Base-by-base conservation (phyloP, 2,797 vertebrate species). In the Pogonophryne albipinna region DNA sequence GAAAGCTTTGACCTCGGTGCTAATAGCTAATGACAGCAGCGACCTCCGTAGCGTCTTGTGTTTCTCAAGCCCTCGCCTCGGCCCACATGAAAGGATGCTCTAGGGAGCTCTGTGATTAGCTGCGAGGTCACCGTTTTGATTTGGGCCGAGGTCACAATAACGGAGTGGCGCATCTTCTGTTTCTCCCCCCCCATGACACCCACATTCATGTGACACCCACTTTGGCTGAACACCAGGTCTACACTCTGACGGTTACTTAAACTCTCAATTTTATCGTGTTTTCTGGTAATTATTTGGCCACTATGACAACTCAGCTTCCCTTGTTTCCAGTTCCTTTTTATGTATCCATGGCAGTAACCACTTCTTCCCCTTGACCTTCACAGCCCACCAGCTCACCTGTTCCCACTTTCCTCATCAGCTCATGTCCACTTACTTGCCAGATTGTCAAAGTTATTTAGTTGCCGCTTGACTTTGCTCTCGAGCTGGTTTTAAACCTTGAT, bases 71-170 rank as follows among this genome's bases (percentile, higher is more conserved):
- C 41, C 74, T 83, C 38, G 45, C 60, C 49, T 56, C 59, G 31
- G 74, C 76, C 51, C 78, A 74, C 84, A 78, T 86, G 74, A 86
- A 79, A 81, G 72, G 55, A 61, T 20, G 67, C 60, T 76, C 84
- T 47, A 64, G 53, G 66, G 86, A 87, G 80, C 46, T 14, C 74
- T 23, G 80, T 66, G 89, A 93, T 93, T 92, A 93, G 83, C 83
- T 7, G 27, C 0, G 67, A 91, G 89, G 89, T 92, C 80, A 42
- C 46, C 0, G 76, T 80, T 88, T 87, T 85, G 84, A 92, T 92
- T 89, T 84, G 82, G 85, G 77, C 84, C 20, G 74, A 91, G 90
- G 91, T 93, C 87, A 74, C 47, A 13, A 51, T 79, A 74, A 79
- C 69, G 82, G 41, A 73, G 56, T 3, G 6, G 10, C 4, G n/a